Evolutionary conservation across 64 coral and sea anemone genomes (phyloP).

Genomic region (Montipora cactus): DNA sequence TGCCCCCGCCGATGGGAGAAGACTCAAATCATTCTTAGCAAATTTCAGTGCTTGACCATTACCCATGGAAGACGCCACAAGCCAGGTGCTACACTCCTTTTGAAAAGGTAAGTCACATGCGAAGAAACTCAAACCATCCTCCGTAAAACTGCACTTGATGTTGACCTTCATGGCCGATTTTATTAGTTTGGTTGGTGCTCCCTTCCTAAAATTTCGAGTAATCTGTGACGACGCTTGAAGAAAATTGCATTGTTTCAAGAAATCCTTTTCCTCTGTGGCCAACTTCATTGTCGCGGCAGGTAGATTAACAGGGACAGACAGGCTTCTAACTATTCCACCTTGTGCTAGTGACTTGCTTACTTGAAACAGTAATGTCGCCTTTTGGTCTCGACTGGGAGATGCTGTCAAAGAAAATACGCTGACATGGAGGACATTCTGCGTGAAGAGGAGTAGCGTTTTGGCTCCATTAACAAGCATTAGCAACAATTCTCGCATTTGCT

Average conservation of each 20-base stretch:
- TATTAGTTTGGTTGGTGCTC: not conserved
- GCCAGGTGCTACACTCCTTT: conserved; percentile 8
- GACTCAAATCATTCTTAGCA: conserved; percentile 32
- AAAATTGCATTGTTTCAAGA: not conserved
- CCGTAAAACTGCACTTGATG: not conserved
- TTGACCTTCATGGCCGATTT: not conserved
- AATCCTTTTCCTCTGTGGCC: not conserved
- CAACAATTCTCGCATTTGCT: conserved; percentile 57
- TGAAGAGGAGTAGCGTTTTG: conserved; percentile 73
- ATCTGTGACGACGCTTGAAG: conserved; percentile 59
- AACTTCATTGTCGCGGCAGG: not conserved
- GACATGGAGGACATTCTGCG: conserved; percentile 76
- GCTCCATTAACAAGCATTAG: conserved; percentile 65
- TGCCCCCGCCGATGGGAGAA: conserved; percentile 76
- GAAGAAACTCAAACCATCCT: not conserved
- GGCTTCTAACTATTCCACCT: not conserved
- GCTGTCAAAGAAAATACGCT: conserved; percentile 59
- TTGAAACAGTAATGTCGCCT: not conserved
- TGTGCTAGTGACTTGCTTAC: not conserved
- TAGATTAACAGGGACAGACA: not conserved
- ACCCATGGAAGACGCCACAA: conserved; percentile 74
- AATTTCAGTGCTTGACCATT: conserved; percentile 48
- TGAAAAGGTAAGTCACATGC: too few relatives aligned
- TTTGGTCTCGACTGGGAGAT: not conserved
- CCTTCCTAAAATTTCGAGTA: too few relatives aligned